These are phyloP conservation scores for Anser brachyrhynchus DNA, from an alignment of 2,113 vertebrate species.

Conservation along the genomic window DNA sequence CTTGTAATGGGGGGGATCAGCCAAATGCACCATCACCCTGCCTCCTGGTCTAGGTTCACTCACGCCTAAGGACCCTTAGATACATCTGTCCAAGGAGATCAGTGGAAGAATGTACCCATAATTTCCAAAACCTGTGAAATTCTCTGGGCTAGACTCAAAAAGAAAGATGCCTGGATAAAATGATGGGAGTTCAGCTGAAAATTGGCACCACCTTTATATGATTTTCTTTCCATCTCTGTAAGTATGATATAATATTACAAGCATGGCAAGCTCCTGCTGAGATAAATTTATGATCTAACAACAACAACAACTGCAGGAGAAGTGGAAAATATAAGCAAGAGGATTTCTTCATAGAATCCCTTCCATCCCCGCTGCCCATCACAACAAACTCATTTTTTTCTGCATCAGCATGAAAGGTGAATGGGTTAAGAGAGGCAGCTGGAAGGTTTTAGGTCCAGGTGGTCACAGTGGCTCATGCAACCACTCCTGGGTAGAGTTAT, in stretches of 20 bases:
- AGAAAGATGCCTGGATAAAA: neutral
- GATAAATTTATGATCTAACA: constrained; percentile 38
- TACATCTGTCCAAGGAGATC: neutral
- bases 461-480: neutral
- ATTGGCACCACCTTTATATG: neutral
- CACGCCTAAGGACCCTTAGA: neutral
- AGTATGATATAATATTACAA: constrained; percentile 13
- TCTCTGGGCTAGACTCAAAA: neutral
- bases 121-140: constrained; percentile 18
- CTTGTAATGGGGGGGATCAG: neutral
- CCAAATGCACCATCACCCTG: neutral
- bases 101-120: neutral
- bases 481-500: neutral
- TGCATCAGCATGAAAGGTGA: neutral
- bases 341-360: neutral
- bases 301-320: constrained; percentile 1
- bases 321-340: constrained; percentile 45
- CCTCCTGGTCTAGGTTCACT: neutral
- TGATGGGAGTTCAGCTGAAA: constrained; percentile 11
- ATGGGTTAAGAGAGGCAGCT: neutral
- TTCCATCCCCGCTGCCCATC: neutral
- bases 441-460: neutral
- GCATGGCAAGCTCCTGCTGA: constrained; percentile 16
- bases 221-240: constrained; percentile 21
- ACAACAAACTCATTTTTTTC: neutral